Percentiles rank a stretch among this genome's conserved stretches.
Conservation (phyloP, 2,113 vertebrate genomes). For the Mirounga angustirostris region DNA sequence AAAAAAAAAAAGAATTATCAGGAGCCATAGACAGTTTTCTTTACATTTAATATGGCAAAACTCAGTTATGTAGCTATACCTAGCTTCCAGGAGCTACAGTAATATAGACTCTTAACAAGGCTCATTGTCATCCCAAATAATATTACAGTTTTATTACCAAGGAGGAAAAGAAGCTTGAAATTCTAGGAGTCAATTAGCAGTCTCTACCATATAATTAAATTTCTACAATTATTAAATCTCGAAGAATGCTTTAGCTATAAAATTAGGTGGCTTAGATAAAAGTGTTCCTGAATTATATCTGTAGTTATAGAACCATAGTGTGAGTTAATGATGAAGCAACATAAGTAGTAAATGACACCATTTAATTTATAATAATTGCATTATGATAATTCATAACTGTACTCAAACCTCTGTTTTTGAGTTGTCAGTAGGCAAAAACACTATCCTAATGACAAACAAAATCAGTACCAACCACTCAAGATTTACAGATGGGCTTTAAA, state of each 20-base stretch:
- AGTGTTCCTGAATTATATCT: background rate
- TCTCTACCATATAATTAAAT: background rate
- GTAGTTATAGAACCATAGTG: background rate
- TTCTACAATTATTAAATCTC: slow-evolving; percentile 31
- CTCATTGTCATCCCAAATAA: background rate
- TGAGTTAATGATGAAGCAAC: slow-evolving; percentile 22
- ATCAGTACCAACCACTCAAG: slow-evolving; percentile 36
- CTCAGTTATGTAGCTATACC: background rate
- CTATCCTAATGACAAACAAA: slow-evolving; percentile 41
- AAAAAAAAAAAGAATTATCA: background rate
- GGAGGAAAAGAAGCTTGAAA: background rate
- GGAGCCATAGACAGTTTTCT: background rate
- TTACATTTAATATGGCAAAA: background rate
- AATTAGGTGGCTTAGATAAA: background rate
- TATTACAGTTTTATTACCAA: background rate
- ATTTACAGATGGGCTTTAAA: slow-evolving; percentile 57
- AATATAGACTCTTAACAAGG: background rate
- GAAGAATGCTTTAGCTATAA: background rate
- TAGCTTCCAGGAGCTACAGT: background rate
- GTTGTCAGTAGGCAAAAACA: slow-evolving; percentile 54
- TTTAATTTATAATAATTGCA: slow-evolving; percentile 47
- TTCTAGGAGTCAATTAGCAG: background rate
- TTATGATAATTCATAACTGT: slow-evolving; percentile 48
- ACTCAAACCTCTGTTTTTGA: slow-evolving; percentile 14
- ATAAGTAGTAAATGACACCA: background rate